Conservation (phyloP, 1,140 invertebrate genomes). For the roundworm (Caenorhabditis elegans) region WBcel235 BX284602.5:2208501-2209000, state of each 20-base stretch:
- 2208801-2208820: slow-evolving; percentile 50
- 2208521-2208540: no score
- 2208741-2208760: slow-evolving; percentile 55
- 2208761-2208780: slow-evolving; percentile 43
- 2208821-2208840: slow-evolving; percentile 34
- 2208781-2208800: slow-evolving; percentile 58
- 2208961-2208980: no score
- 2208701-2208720: background rate
- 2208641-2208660: background rate
- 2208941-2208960: no score
- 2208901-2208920: no score
- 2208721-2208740: slow-evolving; percentile 25
- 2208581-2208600: background rate
- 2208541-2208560: background rate
- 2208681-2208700: no score
- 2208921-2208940: no score
- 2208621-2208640: background rate
- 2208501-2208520: no score
- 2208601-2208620: background rate
- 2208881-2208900: slow-evolving; percentile 39
- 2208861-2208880: slow-evolving; percentile 54
- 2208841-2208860: slow-evolving; percentile 28
- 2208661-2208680: background rate
- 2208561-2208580: background rate
- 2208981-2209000: no score